Base-by-base conservation (phyloP, 2,888 invertebrate genomes). In the Caenorhabditis panamensis region DNA sequence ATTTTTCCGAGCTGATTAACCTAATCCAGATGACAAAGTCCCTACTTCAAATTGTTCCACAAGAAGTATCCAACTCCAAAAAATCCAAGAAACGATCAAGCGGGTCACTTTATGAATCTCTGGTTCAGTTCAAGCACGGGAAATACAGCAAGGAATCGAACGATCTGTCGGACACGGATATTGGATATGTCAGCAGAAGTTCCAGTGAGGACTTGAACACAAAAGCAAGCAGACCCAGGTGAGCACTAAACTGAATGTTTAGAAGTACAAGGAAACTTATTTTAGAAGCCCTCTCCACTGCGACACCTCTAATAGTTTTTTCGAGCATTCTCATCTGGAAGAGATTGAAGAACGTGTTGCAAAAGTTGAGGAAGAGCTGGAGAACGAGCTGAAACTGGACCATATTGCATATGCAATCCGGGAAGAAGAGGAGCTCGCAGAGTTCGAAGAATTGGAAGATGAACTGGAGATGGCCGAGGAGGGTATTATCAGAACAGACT, bases 151-250 rank as follows among this genome's bases (percentile, higher is more conserved):
- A 79, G 49, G 82, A 85, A n/a, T 62, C 62, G 13, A 24, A 62
- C 41, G 81, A 79, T 16, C 80, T 82, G 24, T 79, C 82, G 13
- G 85, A 85, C 26, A 79, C 84, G 0, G 86, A 86, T 47, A 81
- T 82, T 18, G 86, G 86, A 47, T 86, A 86, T 66, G 86, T 79
- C 5, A 84, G 84, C 54, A 63, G 86, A 26, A 82, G 84, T 51
- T 80, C 80, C 16, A 84, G 84, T 66, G 86, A 86, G 54, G 86
- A 86, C 53, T 56, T 86, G 58, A 84, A 85, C 16, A 54, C 69
- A 0, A 81, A 78, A 26, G 37, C 73, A 16, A 71, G 76, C 18
- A 36, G 64, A n/a, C 71, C 80, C n/a, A 58, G 80, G 61, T 73
- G 26, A 61, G 51, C n/a, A n/a, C 13, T 41, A 41, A 41, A 13